Evolutionary conservation across 2,113 vertebrate species (phyloP), one percentile per base, ranked within the genome.

Genomic region (Garra rufa): DNA sequence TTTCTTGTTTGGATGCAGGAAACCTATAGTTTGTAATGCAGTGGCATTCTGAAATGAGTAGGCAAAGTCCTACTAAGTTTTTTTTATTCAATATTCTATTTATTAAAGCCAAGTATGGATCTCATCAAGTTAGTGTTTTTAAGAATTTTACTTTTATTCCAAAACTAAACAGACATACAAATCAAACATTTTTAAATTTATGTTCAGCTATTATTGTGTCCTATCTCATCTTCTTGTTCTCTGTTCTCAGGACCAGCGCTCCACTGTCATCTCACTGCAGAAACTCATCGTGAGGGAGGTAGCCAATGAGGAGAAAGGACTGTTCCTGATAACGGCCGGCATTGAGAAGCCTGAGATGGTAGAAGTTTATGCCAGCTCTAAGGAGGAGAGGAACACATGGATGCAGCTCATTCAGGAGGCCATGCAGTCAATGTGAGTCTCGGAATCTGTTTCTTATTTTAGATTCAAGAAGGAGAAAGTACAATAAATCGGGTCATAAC

Each of bases 191-290:
- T n/a, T n/a, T n/a, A n/a, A n/a, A n/a, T n/a, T n/a, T n/a, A n/a
- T n/a, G n/a, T n/a, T n/a, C n/a, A n/a, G n/a, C n/a, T n/a, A n/a
- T n/a, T n/a, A n/a, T n/a, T n/a, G n/a, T 34, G 21, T 19, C 21
- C 48, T 1, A 1, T 7, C 17, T 14, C 55, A 43, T 75, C 55
- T 3, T 8, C 10, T n/a, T 44, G 38, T 24, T 41, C 34, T 48
- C 57, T 9, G 14, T 26, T 83, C 17, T 87, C 50, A 98, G 97
- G 97, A 99, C 87, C 96, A 97, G 90, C 97, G 95, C 55, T 97
- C 97, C 9, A 97, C 97, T 0, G 97, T 99, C 75, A 96, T 99
- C 90, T 97, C 97, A 1, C 87, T 99, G 76, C 97, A 98, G 91
- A 98, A 96, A 87, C 9, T 98, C 76, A 98, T 99, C 0, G 96